These are phyloP conservation scores for Mesodorylaimus sp. DNA, from an alignment of 2,888 invertebrate genomes.

Conservation along the genomic window DNA sequence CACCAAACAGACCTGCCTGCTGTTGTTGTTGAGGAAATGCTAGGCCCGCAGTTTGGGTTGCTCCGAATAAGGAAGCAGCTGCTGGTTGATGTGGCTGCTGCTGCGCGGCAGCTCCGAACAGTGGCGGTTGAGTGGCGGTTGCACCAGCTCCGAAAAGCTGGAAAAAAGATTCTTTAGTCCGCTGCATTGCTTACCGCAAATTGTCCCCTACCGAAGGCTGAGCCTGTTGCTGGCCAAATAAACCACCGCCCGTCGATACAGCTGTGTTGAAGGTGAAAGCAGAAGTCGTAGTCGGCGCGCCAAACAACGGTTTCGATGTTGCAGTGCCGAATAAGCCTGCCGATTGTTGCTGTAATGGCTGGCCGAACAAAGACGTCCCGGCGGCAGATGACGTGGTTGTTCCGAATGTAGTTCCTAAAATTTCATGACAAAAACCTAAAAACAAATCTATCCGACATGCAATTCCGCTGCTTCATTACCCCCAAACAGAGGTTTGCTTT, in stretches of 20 bases:
- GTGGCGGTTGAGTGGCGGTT: not conserved
- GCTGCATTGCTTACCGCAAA: not conserved
- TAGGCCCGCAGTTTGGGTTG: constrained; percentile 1
- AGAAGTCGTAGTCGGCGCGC: constrained; percentile 26
- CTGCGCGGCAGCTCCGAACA: not conserved
- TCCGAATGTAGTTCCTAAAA: no score
- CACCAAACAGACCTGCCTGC: constrained; percentile 16
- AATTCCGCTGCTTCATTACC: no score
- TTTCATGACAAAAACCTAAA: no score
- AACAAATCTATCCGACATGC: no score
- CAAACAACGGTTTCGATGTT: constrained; percentile 42
- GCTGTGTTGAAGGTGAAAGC: not conserved
- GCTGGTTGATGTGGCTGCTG: not conserved
- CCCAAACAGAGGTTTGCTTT: no score
- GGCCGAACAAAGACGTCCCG: constrained; percentile 13
- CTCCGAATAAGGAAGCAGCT: constrained; percentile 3
- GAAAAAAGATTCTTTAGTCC: not conserved
- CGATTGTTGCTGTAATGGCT: constrained; percentile 13
- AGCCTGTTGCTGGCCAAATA: constrained; percentile 13
- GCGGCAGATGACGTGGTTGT: no score
- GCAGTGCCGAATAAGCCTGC: constrained; percentile 18
- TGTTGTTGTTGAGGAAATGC: no score
- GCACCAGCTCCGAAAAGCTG: not conserved
- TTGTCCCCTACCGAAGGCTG: not conserved
- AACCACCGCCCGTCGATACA: constrained; percentile 11